A percentile compares a stretch with the other conserved stretches of the same genome.
These are phyloP conservation scores for Tetrapedia diversipes DNA, from an alignment of 2,888 invertebrate species.

Conservation along the genomic window DNA sequence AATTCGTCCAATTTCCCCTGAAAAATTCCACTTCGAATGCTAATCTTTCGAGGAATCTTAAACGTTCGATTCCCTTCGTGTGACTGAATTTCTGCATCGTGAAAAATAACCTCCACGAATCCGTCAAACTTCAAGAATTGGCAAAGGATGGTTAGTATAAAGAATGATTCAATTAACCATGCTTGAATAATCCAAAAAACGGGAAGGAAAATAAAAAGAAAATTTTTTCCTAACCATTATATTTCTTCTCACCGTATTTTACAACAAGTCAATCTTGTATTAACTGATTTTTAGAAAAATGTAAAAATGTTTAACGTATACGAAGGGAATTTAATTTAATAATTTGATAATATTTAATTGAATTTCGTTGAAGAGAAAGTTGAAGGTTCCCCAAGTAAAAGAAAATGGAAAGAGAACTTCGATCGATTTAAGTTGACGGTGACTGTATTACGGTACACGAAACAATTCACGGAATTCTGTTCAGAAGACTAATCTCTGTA, in stretches of 20 bases:
- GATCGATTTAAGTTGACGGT: not conserved
- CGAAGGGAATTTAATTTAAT: no score
- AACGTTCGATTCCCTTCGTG: not conserved
- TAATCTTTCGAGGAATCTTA: not conserved
- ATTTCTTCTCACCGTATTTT: no score
- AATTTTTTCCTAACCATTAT: no score
- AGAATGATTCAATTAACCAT: not conserved
- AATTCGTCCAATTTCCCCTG: not conserved
- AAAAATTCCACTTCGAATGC: not conserved
- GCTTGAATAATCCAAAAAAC: not conserved
- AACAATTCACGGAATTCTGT: constrained; percentile 6
- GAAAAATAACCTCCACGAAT: not conserved
- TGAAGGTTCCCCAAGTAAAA: not conserved
- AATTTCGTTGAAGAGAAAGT: not conserved
- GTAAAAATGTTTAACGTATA: no score
- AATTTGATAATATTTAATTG: no score
- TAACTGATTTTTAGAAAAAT: no score
- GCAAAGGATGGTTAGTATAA: not conserved
- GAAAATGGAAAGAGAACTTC: not conserved
- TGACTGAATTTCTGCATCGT: not conserved
- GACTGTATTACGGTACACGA: not conserved
- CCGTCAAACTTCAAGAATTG: not conserved
- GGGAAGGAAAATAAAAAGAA: no score
- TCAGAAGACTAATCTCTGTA: not conserved
- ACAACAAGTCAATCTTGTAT: no score